Percentiles rank a stretch among this genome's conserved stretches.
Conservation (phyloP, 2,888 invertebrate species). For the Lasius fuliginosus region DNA sequence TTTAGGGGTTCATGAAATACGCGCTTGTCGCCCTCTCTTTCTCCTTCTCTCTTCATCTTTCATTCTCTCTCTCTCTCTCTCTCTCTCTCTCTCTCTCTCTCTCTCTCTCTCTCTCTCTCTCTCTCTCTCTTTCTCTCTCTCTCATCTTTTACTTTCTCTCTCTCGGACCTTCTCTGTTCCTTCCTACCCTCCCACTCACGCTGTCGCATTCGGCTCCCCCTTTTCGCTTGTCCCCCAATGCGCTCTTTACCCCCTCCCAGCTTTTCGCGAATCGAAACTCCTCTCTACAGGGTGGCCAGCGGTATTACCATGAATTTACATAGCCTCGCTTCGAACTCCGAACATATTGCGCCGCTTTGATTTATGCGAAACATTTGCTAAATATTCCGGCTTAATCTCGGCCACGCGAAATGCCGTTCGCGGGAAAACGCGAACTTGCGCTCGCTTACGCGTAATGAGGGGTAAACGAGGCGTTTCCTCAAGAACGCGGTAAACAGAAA, state of each 20-base stretch:
- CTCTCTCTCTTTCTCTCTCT: constrained; percentile 52
- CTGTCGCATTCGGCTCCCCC: constrained; percentile 37
- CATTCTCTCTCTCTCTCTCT: constrained; percentile 59
- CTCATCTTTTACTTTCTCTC: constrained; percentile 19
- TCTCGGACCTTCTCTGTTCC: constrained; percentile 37
- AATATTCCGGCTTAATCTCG: constrained; percentile 84
- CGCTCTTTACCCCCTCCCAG: constrained; percentile 55
- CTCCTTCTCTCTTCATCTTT: constrained; percentile 45
- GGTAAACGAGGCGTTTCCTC: not conserved
- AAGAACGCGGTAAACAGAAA: constrained; percentile 16
- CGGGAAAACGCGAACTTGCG: constrained; percentile 65
- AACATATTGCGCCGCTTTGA: constrained; percentile 85
- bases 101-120: constrained; percentile 58
- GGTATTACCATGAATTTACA: constrained; percentile 85
- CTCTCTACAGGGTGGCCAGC: constrained; percentile 80
- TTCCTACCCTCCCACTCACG: constrained; percentile 31
- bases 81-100: constrained; percentile 50
- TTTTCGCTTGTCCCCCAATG: constrained; percentile 39
- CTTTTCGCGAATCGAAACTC: constrained; percentile 76
- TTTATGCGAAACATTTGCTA: constrained; percentile 85
- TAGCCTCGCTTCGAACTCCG: constrained; percentile 81
- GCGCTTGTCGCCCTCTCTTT: constrained; percentile 70
- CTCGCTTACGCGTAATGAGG: constrained; percentile 46
- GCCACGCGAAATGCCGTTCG: constrained; percentile 69
- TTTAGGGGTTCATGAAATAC: constrained; percentile 84